Evolutionary conservation across 2,797 vertebrate species (phyloP).

Genomic region (Phylloscopus collybita): DNA sequence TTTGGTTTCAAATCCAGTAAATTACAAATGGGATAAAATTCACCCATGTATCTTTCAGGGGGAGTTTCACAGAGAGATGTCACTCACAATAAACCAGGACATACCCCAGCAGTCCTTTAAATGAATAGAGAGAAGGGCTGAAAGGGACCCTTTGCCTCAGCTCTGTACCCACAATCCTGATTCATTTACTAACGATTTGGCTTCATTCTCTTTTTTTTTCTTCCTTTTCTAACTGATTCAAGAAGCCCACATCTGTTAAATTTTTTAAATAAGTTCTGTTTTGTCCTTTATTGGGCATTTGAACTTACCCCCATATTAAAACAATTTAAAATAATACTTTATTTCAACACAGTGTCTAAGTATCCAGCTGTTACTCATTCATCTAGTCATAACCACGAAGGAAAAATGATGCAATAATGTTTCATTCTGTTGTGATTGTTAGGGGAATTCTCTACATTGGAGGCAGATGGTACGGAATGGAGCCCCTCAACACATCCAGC

Average conservation of each 20-base stretch:
- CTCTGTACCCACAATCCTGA: neutral
- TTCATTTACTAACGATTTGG: neutral
- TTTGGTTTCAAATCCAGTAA: neutral
- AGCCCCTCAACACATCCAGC: constrained; percentile 77
- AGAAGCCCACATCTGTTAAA: neutral
- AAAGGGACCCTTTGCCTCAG: neutral
- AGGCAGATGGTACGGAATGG: constrained; percentile 81
- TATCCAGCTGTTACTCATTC: neutral
- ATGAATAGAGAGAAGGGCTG: neutral
- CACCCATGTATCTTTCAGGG: neutral
- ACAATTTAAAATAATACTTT: neutral
- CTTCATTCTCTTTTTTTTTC: neutral
- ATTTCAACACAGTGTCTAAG: neutral
- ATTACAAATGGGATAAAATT: neutral
- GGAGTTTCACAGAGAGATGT: neutral
- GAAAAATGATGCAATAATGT: neutral
- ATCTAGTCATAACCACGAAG: neutral
- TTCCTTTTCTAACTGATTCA: neutral
- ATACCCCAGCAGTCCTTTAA: neutral
- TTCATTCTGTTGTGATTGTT: neutral
- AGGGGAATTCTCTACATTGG: constrained; percentile 86
- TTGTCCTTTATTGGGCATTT: neutral
- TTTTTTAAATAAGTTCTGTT: neutral
- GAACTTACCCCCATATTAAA: neutral
- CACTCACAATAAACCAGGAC: neutral